Evolutionary conservation across 2,888 invertebrate genomes (phyloP).

Genomic region (Pogonocherus hispidulus): DNA sequence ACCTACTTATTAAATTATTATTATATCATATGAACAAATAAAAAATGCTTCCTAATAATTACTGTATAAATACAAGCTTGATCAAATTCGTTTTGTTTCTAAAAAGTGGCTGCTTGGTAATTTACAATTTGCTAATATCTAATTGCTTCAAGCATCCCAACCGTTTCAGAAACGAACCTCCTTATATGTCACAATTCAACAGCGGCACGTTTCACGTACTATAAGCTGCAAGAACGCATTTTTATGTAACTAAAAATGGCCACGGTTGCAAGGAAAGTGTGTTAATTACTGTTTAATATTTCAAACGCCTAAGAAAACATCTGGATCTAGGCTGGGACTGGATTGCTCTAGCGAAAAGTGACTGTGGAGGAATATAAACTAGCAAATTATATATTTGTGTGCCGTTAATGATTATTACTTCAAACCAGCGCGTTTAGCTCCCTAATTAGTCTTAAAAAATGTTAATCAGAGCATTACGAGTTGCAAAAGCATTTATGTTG

Average conservation of each 20-base stretch:
- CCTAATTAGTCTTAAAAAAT: not conserved
- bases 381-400: not conserved
- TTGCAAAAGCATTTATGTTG: not conserved
- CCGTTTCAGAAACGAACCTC: not conserved
- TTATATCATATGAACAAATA: too few relatives aligned
- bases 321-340: not conserved
- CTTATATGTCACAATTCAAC: constrained; percentile 1
- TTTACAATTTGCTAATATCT: too few relatives aligned
- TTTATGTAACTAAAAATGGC: constrained; percentile 1
- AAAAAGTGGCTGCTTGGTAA: too few relatives aligned
- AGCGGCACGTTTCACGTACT: not conserved
- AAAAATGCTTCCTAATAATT: too few relatives aligned
- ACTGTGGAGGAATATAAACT: constrained; percentile 9
- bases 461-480: not conserved
- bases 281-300: constrained; percentile 34
- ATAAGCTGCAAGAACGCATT: not conserved
- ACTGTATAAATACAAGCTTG: too few relatives aligned
- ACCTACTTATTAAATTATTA: too few relatives aligned
- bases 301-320: constrained; percentile 13
- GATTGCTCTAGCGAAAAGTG: not conserved
- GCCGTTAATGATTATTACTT: not conserved
- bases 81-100: too few relatives aligned
- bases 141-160: not conserved
- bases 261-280: constrained; percentile 27
- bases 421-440: not conserved